Conservation (phyloP, 2,888 invertebrate genomes). For the Sminthurides aquaticus region DNA sequence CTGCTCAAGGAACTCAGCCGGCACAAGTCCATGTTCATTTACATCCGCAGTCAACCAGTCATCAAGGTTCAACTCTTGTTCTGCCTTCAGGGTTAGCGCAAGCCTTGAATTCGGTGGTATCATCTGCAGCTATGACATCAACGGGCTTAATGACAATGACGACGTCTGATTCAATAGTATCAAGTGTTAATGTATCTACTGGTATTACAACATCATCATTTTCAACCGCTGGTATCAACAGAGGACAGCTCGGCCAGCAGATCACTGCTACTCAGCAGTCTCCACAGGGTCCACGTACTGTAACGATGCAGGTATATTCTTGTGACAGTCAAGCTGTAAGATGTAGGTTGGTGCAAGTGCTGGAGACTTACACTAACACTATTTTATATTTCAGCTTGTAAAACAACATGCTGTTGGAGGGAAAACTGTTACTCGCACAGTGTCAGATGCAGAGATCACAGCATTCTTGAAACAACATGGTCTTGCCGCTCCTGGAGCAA, state of each 20-base stretch:
- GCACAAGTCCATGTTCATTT: conserved; percentile 16
- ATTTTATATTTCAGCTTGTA: conserved; percentile 30
- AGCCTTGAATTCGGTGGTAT: conserved; percentile 11
- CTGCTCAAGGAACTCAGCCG: neutral
- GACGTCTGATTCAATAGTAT: neutral
- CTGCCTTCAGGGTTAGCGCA: conserved; percentile 15
- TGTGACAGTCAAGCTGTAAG: neutral
- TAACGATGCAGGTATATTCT: conserved; percentile 16
- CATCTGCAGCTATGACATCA: neutral
- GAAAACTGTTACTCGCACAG: conserved; percentile 38
- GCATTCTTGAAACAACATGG: conserved; percentile 40
- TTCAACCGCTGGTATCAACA: conserved; percentile 3
- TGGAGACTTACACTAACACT: no score
- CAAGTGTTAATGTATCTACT: neutral
- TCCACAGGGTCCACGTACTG: conserved; percentile 16
- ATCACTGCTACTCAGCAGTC: neutral
- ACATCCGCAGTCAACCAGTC: conserved; percentile 1
- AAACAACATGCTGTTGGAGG: conserved; percentile 41
- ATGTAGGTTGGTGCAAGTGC: no score
- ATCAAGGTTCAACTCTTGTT: conserved; percentile 13
- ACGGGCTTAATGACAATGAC: conserved; percentile 9
- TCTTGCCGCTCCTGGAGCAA: conserved; percentile 13
- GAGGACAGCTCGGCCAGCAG: conserved; percentile 9
- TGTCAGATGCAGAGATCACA: conserved; percentile 39
- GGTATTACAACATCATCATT: conserved; percentile 22